Evolutionary conservation across 2,113 vertebrate genomes (phyloP).

Genomic region (Apodemus speciosus): DNA sequence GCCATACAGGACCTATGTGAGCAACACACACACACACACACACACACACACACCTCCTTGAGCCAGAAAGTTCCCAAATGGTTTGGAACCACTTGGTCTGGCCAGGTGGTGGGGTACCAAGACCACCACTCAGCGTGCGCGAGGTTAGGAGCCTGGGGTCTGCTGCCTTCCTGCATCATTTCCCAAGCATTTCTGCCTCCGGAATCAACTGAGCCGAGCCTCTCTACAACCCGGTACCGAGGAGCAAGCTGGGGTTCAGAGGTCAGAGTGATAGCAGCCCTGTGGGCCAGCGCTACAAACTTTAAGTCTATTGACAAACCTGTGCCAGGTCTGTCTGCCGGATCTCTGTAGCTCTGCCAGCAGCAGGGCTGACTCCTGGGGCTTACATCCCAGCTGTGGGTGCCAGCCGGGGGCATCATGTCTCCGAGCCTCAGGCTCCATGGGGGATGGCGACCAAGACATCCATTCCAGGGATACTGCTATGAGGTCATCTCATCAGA

Average conservation of each 20-base stretch:
- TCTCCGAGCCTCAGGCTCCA: background rate
- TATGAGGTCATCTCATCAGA: background rate
- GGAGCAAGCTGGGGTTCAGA: background rate
- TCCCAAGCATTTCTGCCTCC: background rate
- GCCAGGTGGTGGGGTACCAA: accelerated
- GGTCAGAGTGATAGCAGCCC: background rate
- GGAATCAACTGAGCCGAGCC: background rate
- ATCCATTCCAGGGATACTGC: background rate
- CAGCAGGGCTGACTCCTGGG: background rate
- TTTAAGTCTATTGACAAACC: background rate
- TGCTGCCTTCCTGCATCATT: background rate
- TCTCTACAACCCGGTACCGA: background rate
- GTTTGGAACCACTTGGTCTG: background rate
- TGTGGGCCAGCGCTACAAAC: background rate
- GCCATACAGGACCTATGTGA: background rate
- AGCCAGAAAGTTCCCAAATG: background rate
- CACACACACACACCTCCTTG: background rate
- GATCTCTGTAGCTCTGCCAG: background rate
- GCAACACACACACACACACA: background rate
- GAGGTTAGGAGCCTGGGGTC: background rate
- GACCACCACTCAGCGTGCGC: background rate
- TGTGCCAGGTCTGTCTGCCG: accelerated
- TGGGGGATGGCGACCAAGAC: background rate
- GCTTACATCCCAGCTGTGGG: background rate
- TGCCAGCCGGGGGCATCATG: too few species aligned